Evolutionary conservation across 2,797 vertebrate species (phyloP).

Genomic region (Hyperoplus lanceolatus): DNA sequence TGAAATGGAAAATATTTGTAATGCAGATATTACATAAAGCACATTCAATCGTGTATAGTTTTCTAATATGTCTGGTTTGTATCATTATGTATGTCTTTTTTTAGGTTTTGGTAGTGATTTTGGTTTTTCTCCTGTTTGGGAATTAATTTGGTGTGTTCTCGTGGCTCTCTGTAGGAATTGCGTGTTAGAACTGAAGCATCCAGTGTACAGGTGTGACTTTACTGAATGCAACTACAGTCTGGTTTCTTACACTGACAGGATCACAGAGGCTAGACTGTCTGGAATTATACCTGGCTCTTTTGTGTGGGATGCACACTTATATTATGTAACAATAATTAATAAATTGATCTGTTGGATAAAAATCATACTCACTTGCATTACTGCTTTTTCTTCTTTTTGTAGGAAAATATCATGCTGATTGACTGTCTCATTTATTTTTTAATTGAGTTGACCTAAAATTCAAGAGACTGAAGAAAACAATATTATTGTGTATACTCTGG

Average conservation of each 20-base stretch:
- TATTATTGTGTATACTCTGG: neutral
- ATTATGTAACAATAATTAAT: conserved; percentile 56
- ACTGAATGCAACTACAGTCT: conserved; percentile 46
- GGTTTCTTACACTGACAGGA: conserved; percentile 1
- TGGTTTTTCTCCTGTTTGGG: conserved; percentile 60
- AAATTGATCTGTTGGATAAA: conserved; percentile 69
- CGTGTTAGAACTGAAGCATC: conserved; percentile 41
- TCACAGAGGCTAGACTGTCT: conserved; percentile 16
- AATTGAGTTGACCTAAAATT: neutral
- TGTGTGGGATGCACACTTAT: conserved; percentile 54
- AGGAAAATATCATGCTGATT: neutral
- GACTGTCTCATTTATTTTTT: neutral
- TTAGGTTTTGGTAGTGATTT: conserved; percentile 46
- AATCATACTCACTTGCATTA: neutral
- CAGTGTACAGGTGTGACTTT: conserved; percentile 63
- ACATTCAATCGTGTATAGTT: conserved; percentile 82
- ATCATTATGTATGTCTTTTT: conserved; percentile 57
- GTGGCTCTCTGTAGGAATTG: conserved; percentile 50
- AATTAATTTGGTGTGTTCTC: conserved; percentile 73
- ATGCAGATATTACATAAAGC: conserved; percentile 76
- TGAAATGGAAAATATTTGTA: conserved; percentile 69
- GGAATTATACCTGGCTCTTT: conserved; percentile 19
- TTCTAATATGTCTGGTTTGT: conserved; percentile 80
- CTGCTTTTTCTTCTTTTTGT: neutral
- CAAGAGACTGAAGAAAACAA: too few species aligned